Percentiles rank a stretch among this genome's conserved stretches.
Evolutionary conservation across 2,888 invertebrate species (phyloP).

Genomic region (Acanthopleura granulata): DNA sequence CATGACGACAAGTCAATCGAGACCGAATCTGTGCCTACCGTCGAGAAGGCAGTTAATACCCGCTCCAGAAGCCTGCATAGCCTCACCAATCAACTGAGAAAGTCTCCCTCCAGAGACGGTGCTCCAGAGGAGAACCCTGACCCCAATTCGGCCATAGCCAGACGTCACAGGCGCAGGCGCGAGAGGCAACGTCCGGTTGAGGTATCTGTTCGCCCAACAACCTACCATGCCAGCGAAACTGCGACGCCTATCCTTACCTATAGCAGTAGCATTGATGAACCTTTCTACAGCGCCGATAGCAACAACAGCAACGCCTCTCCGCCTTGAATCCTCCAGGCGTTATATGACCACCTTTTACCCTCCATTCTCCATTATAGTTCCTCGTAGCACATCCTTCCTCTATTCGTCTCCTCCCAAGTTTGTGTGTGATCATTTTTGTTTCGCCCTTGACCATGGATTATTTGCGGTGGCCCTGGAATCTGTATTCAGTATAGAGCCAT

Average conservation of each 20-base stretch:
- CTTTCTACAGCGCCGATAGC: constrained; percentile 36
- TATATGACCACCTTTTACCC: neutral
- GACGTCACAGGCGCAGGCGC: constrained; percentile 40
- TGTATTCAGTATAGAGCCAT: no score
- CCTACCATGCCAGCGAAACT: constrained; percentile 37
- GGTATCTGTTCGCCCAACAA: constrained; percentile 52
- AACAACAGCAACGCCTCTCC: constrained; percentile 7
- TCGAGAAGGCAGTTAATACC: constrained; percentile 64
- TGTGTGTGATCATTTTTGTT: no score
- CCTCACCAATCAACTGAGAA: constrained; percentile 36
- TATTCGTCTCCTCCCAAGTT: no score
- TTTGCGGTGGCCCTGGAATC: no score
- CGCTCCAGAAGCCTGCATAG: constrained; percentile 51
- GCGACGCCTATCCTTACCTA: constrained; percentile 47
- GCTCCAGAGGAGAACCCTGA: constrained; percentile 36
- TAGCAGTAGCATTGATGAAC: constrained; percentile 61
- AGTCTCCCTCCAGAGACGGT: constrained; percentile 32
- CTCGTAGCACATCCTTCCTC: no score
- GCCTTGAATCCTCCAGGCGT: neutral
- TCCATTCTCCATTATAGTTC: neutral
- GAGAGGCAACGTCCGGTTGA: constrained; percentile 48
- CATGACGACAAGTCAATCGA: constrained; percentile 45
- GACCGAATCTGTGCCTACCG: constrained; percentile 51
- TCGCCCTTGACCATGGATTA: no score
- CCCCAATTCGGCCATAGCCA: constrained; percentile 28